These are phyloP conservation scores for Buteo buteo DNA, from an alignment of 2,113 vertebrate genomes.

Conservation along the genomic window DNA sequence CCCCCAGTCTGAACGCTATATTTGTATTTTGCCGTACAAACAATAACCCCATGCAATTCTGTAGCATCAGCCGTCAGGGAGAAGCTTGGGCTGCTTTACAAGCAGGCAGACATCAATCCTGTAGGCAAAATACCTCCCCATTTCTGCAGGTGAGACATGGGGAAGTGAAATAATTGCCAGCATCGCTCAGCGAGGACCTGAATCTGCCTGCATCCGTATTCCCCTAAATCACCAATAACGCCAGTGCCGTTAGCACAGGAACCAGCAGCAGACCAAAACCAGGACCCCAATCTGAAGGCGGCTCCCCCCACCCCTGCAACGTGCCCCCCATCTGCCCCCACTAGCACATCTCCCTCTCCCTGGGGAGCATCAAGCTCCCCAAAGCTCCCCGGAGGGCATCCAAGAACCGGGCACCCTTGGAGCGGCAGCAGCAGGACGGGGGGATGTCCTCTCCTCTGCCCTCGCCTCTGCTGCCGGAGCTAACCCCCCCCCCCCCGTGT, in stretches of 20 bases:
- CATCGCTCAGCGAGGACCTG: not conserved
- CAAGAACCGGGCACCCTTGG: fast-evolving
- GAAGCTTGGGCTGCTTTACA: not conserved
- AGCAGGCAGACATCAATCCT: not conserved
- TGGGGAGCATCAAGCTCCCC: no score
- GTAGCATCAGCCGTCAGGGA: not conserved
- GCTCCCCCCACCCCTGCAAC: fast-evolving
- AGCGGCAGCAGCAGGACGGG: not conserved
- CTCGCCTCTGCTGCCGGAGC: not conserved
- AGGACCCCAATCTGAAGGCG: not conserved
- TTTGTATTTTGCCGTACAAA: not conserved
- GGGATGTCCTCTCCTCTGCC: not conserved
- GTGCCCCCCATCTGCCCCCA: fast-evolving
- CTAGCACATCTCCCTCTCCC: not conserved
- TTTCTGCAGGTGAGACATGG: not conserved
- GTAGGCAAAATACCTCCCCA: not conserved
- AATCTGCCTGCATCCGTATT: not conserved
- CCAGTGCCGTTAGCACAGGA: not conserved
- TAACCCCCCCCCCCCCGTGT: not conserved
- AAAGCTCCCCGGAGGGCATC: fast-evolving
- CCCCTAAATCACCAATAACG: not conserved
- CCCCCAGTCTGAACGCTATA: not conserved
- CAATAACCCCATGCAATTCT: not conserved
- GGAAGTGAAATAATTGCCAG: not conserved
- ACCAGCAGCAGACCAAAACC: not conserved